Percentiles rank a stretch among this genome's conserved stretches.
Evolutionary conservation across 2,797 vertebrate genomes (phyloP).

Genomic region (Fistularia commersonii): DNA sequence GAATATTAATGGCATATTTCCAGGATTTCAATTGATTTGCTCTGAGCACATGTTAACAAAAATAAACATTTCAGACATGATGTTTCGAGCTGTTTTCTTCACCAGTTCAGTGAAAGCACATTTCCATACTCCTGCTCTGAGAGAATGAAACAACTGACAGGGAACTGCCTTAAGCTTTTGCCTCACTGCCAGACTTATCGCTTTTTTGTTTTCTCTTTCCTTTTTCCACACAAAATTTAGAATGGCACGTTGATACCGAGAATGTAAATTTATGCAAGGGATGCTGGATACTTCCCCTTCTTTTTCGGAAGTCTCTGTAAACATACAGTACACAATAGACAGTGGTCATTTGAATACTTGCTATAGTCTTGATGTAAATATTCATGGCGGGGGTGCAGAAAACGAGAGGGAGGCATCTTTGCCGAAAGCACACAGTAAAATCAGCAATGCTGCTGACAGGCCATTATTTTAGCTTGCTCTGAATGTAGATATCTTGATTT

Average conservation of each 20-base stretch:
- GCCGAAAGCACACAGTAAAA: conserved; percentile 28
- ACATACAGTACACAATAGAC: conserved; percentile 50
- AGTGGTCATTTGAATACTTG: conserved; percentile 25
- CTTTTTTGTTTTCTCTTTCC: conserved; percentile 28
- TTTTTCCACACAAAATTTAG: conserved; percentile 33
- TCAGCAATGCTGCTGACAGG: conserved; percentile 25
- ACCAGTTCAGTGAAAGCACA: conserved; percentile 34
- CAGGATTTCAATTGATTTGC: conserved; percentile 13
- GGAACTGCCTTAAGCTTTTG: conserved; percentile 50
- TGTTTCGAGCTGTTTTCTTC: conserved; percentile 30
- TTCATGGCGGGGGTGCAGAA: conserved; percentile 18
- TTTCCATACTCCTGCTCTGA: conserved; percentile 28
- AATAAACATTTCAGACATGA: conserved; percentile 25
- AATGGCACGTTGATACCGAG: conserved; percentile 42
- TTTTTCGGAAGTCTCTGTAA: conserved; percentile 31
- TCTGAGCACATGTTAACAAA: conserved; percentile 21
- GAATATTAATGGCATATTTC: conserved; percentile 3
- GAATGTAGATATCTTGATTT: conserved; percentile 43
- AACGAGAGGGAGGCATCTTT: conserved; percentile 15
- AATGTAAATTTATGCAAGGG: conserved; percentile 56
- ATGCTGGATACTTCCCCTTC: conserved; percentile 21
- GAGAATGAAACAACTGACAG: conserved; percentile 43
- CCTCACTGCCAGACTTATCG: conserved; percentile 40
- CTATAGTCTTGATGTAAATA: conserved; percentile 29
- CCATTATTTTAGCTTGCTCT: conserved; percentile 36